Percentiles rank a stretch among this genome's conserved stretches.
Evolutionary conservation across 2,888 invertebrate species (phyloP).

Genomic region (Formica aserva): DNA sequence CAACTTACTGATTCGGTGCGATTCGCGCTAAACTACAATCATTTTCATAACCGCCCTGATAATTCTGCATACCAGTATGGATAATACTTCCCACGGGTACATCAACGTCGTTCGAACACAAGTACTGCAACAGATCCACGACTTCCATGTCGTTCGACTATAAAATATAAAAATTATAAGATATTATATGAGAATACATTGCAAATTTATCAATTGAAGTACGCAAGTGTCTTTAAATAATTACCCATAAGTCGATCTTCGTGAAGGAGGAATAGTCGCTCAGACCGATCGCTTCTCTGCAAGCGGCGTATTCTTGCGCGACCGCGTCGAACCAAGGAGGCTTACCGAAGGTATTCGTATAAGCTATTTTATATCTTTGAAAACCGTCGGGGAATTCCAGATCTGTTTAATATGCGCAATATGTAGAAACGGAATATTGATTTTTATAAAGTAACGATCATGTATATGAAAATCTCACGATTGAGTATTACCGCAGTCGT

Average conservation of each 20-base stretch:
- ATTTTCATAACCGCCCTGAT: constrained; percentile 98
- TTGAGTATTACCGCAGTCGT: constrained; percentile 84
- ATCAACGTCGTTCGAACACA: constrained; percentile 98
- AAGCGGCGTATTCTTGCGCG: constrained; percentile 95
- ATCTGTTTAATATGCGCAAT: constrained; percentile 51
- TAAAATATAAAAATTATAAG: constrained; percentile 55
- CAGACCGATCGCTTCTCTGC: constrained; percentile 96
- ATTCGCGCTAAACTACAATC: constrained; percentile 98
- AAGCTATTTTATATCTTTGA: constrained; percentile 88
- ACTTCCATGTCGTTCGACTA: constrained; percentile 95
- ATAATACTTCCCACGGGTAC: constrained; percentile 97
- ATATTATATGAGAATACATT: not conserved
- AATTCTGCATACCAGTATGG: constrained; percentile 99
- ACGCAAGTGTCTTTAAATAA: not conserved
- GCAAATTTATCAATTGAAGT: not conserved
- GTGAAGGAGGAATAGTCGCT: constrained; percentile 99
- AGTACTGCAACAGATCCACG: constrained; percentile 94
- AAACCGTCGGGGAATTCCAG: constrained; percentile 67
- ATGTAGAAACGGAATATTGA: not conserved
- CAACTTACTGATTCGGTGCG: constrained; percentile 93
- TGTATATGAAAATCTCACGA: not conserved
- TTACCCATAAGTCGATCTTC: constrained; percentile 97
- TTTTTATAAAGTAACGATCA: not conserved
- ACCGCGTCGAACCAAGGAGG: constrained; percentile 97
- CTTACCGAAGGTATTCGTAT: constrained; percentile 95